Evolutionary conservation across 2,797 vertebrate genomes (phyloP), one percentile per base, ranked within the genome.

Genomic region (Sphaeramia orbicularis): DNA sequence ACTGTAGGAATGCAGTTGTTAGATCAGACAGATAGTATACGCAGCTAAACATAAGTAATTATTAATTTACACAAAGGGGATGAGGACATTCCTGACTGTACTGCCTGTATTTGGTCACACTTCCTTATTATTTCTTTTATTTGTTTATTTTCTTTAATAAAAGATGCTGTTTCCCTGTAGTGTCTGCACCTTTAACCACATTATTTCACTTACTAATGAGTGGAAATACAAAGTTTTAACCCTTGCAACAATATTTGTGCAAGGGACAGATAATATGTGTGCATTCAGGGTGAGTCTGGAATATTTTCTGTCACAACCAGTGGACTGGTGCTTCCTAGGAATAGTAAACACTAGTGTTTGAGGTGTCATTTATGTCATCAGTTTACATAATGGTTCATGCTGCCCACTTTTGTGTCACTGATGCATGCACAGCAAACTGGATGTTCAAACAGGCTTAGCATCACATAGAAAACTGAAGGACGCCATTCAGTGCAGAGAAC

Each of bases 271-370:
- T 43, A 4, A 18, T 10, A 21, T 16, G 10, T 75, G 70, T 78
- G 75, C 35, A 16, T 60, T 65, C n/a, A 80, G 69, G 63, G 57
- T 60, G 74, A 67, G 76, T 53, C 61, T 44, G 67, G 36, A 70
- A 76, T 50, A 43, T 30, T 67, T 56, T 40, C 12, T 10, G 18
- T 59, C 60, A 41, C 18, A 55, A 68, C 35, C 56, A 42, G 52
- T 32, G 11, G 10, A 21, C 38, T 19, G 3, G 55, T 12, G 51
- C 40, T 66, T 81, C 38, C 7, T 50, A 11, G 19, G 68, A 81
- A 85, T 36, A 47, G 76, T 60, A 74, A 83, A 81, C 11, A n/a
- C 9, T 19, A 40, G 40, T 36, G 59, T 71, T 66, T 64, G 43
- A 74, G 16, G 32, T 71, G 37, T 49, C 24, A 4, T 65, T 47